These are phyloP conservation scores for Geotrypetes seraphini DNA, from an alignment of 2,797 vertebrate species.

Conservation along the genomic window DNA sequence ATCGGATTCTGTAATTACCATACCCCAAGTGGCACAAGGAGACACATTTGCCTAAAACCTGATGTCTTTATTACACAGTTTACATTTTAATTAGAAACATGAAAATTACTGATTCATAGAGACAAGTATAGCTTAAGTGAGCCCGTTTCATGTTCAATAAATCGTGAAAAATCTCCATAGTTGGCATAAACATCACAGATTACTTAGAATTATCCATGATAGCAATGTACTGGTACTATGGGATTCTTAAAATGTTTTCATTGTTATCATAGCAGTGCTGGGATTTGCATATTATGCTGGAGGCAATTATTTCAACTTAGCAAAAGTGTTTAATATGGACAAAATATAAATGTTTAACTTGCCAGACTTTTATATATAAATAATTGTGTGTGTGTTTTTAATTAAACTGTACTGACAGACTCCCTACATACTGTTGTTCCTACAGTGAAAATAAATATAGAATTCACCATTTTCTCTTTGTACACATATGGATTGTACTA, in stretches of 20 bases:
- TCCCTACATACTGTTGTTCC: too few relatives aligned
- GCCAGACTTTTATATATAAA: too few relatives aligned
- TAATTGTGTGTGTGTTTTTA: too few relatives aligned
- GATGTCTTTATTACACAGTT: slow-evolving; percentile 96
- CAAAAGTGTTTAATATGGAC: too few relatives aligned
- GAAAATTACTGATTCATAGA: slow-evolving; percentile 75
- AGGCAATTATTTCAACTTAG: slow-evolving; percentile 39
- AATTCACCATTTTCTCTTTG: too few relatives aligned
- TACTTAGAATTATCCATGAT: slow-evolving; percentile 46
- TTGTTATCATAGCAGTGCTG: slow-evolving; percentile 43
- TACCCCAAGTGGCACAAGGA: slow-evolving; percentile 85
- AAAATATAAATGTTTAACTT: too few relatives aligned
- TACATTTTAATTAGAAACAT: slow-evolving; percentile 97
- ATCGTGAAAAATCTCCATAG: slow-evolving; percentile 37
- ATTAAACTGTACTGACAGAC: too few relatives aligned
- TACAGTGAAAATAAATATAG: too few relatives aligned
- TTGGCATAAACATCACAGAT: slow-evolving; percentile 47
- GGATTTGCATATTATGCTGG: slow-evolving; percentile 44
- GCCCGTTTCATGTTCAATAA: slow-evolving; percentile 56
- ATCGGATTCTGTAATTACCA: slow-evolving; percentile 95
- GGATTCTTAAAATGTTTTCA: slow-evolving; percentile 39
- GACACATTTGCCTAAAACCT: slow-evolving; percentile 90
- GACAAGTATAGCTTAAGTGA: slow-evolving; percentile 61
- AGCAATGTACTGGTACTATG: slow-evolving; percentile 46
- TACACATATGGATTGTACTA: too few relatives aligned